Evolutionary conservation across 1,140 invertebrate genomes (phyloP), one percentile per base, ranked within the genome.

Genomic region (Drosophila mayri): DNA sequence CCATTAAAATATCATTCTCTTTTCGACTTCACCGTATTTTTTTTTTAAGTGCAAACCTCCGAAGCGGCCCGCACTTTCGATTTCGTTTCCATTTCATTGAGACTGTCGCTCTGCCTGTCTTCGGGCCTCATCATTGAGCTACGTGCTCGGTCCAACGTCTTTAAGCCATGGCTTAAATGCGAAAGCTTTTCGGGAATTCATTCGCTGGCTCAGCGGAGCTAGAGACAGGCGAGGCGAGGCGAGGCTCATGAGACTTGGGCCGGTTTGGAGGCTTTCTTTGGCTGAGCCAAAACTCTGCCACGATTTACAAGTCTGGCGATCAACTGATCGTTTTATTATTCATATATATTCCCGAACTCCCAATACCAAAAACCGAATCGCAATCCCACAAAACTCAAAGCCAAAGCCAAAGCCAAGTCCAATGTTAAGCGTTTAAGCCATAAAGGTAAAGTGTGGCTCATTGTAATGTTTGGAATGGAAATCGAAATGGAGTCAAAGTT

Each of bases 231-330:
- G 3, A 11, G 43, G 4, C 20, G 22, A 32, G 12, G 40, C 20
- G 32, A 35, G 12, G 40, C 16, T n/a, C 18, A 4, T 47, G 57
- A 63, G 62, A 18, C 25, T 25, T 30, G 10, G 66, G 66, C 68
- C 54, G 44, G 68, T 50, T 72, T 65, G 40, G 44, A 47, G 77
- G 76, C 77, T 79, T 79, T 79, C 55, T 70, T 54, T 47, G 66
- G 32, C 62, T 62, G 37, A 64, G 68, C 63, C 75, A 44, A 78
- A 61, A 74, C 52, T 16, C 47, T 44, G 58, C n/a, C 18, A 20
- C 65, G 68, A 72, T 63, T 74, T 74, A 74, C 68, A 63, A 54
- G 70, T 74, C 71, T 74, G 68, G 66, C 68, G 41, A 72, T 72
- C 44, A 40, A 50, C 54, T 72, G 18, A 43, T 44, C 38, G 44